Base-by-base conservation (phyloP, 2,888 invertebrate genomes). In the Phyto melanocephala region DNA sequence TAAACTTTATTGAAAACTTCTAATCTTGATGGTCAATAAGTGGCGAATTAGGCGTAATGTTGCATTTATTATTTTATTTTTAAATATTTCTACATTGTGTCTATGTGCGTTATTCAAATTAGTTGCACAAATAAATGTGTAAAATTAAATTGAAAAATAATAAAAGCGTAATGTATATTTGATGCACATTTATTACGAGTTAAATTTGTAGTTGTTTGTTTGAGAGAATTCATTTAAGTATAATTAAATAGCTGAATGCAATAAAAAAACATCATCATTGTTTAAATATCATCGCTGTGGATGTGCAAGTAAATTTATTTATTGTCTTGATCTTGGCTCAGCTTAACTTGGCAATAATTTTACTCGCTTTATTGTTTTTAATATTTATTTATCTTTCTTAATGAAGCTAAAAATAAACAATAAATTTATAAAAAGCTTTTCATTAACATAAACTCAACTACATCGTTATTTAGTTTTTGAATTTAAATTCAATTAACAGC, bases 301-400 rank as follows among this genome's bases (percentile, higher is more conserved):
- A 71, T 72, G 71, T 72, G 47, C 81, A 81, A 77, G 72, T 77
- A 54, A 77, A 77, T 77, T 77, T 72, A 77, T 68, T 81, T 72
- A 77, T 68, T 62, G 60, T 52, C 45, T 58, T 58, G 70, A 76
- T 75, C 80, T 80, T 75, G 81, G 67, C 67, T 62, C 56, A 72
- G 72, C 76, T 76, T 60, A 72, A 77, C 81, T 67, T 81, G 80
- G 80, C 60, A 77, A 77, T 81, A 68, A 37, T 70, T 77, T 62
- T 45, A 37, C 22, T 40, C 40, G 47, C n/a, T 70, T 70, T 75
- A 52, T 72, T 35, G 71, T 35, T 42, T 56, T 42, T 20, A 50
- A 47, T 33, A 24, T 54, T 24, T 58, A 28, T 63, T 71, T 63
- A 56, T 74, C 62, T 70, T 74, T 71, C 28, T 76, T 80, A 80